phyloP scores from a whole-genome alignment of 2,888 invertebrate species.

The Erebia palarica region DNA sequence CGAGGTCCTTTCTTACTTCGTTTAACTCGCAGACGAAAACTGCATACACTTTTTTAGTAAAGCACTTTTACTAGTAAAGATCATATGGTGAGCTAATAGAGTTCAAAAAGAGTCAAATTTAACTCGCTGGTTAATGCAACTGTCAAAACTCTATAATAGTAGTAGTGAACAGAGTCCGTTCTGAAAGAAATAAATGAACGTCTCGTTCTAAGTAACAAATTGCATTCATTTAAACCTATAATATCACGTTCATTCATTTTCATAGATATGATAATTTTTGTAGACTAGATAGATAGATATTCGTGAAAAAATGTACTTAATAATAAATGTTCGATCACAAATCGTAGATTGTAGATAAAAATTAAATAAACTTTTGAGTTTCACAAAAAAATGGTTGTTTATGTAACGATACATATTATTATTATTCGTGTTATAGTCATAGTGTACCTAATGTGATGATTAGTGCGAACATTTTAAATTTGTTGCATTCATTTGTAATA shows the following conservation, averaged over 20 bases:
- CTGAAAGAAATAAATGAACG: background rate
- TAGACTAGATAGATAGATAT: constrained; percentile 6
- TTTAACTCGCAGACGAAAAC: too few relatives aligned
- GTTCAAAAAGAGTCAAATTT: too few relatives aligned
- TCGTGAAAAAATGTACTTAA: background rate
- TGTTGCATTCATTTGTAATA: background rate
- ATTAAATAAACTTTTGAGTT: constrained; percentile 2
- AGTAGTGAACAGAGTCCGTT: too few relatives aligned
- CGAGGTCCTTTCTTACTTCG: too few relatives aligned
- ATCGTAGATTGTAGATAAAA: background rate
- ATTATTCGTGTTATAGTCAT: background rate
- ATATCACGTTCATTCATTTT: background rate
- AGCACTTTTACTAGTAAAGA: too few relatives aligned
- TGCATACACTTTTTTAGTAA: too few relatives aligned
- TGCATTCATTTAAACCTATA: constrained; percentile 14
- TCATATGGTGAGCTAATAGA: too few relatives aligned
- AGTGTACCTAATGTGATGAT: too few relatives aligned
- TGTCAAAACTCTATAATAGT: too few relatives aligned
- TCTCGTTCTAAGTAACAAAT: background rate
- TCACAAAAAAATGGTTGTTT: constrained; percentile 18
- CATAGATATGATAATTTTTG: background rate
- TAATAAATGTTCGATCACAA: background rate
- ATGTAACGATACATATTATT: constrained; percentile 5
- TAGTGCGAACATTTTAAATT: constrained; percentile 5
- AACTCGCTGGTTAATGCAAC: too few relatives aligned